A percentile compares a stretch with the other conserved stretches of the same genome.
phyloP scores from a whole-genome alignment of 2,888 invertebrate genomes.

The Onthophagus sagittarius region DNA sequence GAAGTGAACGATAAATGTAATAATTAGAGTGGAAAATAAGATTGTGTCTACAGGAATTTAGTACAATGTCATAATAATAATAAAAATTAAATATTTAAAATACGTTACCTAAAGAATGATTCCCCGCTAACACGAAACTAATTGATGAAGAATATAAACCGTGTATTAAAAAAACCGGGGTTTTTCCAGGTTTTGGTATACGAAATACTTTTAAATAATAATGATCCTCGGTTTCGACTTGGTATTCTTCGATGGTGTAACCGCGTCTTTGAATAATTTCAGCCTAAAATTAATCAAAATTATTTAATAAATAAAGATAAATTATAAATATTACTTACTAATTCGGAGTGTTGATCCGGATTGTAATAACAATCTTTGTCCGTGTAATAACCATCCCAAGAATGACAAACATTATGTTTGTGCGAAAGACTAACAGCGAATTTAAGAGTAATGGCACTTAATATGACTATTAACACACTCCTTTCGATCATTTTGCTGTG shows the following conservation, averaged over 20 bases:
- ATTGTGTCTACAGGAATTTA: neutral
- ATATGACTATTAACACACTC: neutral
- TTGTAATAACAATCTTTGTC: conserved; percentile 33
- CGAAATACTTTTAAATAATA: conserved; percentile 46
- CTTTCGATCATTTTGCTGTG: neutral
- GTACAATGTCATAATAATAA: neutral
- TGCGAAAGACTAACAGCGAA: neutral
- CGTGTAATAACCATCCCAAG: conserved; percentile 29
- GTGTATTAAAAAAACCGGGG: conserved; percentile 42
- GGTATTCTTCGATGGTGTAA: conserved; percentile 44
- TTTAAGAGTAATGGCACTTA: neutral
- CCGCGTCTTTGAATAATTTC: conserved; percentile 43
- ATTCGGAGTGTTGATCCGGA: conserved; percentile 28
- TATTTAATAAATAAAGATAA: neutral
- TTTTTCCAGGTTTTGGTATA: conserved; percentile 37
- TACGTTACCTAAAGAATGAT: conserved; percentile 39
- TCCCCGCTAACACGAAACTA: conserved; percentile 40
- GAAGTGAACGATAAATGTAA: neutral
- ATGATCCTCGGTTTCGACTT: conserved; percentile 46
- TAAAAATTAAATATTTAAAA: neutral
- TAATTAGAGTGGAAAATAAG: neutral
- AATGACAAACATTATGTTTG: conserved; percentile 32
- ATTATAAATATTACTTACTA: conserved; percentile 27
- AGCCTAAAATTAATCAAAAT: conserved; percentile 37
- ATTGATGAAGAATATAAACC: conserved; percentile 40